Evolutionary conservation across 2,797 vertebrate species (phyloP).

Genomic region (Momotus momota): DNA sequence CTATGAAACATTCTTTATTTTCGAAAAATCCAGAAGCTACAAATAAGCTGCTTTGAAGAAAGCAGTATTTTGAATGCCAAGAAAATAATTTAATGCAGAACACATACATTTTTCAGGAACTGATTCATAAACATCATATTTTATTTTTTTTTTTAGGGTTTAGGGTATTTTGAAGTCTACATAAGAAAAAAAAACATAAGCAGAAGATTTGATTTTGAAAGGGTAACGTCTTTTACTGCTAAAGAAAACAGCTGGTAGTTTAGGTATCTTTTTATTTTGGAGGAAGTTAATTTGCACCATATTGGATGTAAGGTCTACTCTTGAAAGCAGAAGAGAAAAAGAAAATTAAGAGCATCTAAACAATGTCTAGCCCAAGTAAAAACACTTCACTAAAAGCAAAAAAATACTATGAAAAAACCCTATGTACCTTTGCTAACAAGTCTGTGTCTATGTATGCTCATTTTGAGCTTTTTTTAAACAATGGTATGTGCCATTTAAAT

Average conservation of each 20-base stretch:
- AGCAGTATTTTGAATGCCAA: neutral
- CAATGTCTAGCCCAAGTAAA: neutral
- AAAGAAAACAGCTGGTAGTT: neutral
- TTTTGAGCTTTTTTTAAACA: conserved; percentile 27
- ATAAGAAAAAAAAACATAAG: neutral
- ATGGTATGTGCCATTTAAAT: neutral
- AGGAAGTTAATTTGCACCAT: neutral
- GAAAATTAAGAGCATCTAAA: neutral
- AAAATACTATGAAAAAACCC: neutral
- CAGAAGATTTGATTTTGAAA: neutral
- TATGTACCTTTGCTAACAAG: neutral
- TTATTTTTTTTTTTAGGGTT: neutral
- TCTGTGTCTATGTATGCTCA: neutral
- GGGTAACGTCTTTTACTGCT: neutral
- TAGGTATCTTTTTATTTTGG: neutral
- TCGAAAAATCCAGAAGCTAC: neutral
- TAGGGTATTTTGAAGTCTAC: neutral
- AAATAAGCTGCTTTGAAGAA: neutral
- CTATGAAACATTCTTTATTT: neutral
- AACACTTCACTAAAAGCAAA: neutral
- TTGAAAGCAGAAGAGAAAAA: neutral
- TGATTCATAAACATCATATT: neutral
- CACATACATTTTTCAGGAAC: neutral
- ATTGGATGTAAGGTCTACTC: neutral
- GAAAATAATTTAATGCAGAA: neutral